Percentiles rank a stretch among this genome's conserved stretches.
These are phyloP conservation scores for Trypoxylus dichotomus DNA, from an alignment of 1,140 invertebrate species.

Conservation along the genomic window DNA sequence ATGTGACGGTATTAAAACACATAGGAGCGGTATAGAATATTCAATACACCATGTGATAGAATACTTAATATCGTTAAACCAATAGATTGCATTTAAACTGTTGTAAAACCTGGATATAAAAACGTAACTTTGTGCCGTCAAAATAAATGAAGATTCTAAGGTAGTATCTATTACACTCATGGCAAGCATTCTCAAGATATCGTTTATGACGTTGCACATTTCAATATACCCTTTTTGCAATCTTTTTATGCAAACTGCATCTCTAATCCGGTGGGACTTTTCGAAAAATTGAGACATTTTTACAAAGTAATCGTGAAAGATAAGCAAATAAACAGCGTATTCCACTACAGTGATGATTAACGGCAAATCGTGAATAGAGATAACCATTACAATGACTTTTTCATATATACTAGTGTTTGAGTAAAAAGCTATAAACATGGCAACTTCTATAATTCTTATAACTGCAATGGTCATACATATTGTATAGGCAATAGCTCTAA, in stretches of 20 bases:
- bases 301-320: background rate
- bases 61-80: background rate
- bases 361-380: background rate
- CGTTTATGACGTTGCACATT: background rate
- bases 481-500: background rate
- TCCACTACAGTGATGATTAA: background rate
- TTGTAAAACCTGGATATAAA: background rate
- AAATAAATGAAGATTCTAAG: background rate
- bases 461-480: background rate
- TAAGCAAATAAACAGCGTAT: background rate
- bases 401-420: background rate
- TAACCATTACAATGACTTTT: background rate
- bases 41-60: background rate
- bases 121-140: background rate
- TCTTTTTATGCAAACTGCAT: background rate
- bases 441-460: background rate
- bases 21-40: background rate
- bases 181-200: background rate
- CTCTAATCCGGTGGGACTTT: background rate
- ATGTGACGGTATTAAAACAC: background rate
- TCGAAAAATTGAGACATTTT: background rate
- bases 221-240: background rate
- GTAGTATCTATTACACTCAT: background rate
- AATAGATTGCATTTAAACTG: background rate
- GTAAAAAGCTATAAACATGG: background rate